These are phyloP conservation scores for Crotalus viridis DNA, from an alignment of 2,113 vertebrate genomes.

Conservation along the genomic window DNA sequence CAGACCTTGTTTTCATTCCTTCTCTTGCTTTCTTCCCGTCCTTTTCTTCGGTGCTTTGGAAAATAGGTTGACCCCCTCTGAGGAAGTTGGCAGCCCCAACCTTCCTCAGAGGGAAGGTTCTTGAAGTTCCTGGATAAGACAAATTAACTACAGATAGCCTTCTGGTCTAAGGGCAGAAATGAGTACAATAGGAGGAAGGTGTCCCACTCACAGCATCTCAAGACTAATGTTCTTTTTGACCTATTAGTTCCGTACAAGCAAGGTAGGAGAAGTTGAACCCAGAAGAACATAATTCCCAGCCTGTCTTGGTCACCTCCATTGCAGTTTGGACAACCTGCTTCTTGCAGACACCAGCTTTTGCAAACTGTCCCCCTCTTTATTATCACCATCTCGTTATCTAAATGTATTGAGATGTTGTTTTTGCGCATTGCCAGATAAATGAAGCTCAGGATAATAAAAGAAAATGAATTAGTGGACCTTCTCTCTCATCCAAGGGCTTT, in stretches of 20 bases:
- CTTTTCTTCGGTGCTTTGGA: too few relatives aligned
- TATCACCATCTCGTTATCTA: slow-evolving; percentile 27
- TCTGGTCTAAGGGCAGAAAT: not conserved
- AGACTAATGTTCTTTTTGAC: not conserved
- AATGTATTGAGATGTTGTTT: slow-evolving; percentile 8
- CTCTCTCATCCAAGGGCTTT: not conserved
- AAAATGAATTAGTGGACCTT: slow-evolving; percentile 8
- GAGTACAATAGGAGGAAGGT: not conserved
- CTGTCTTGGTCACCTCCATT: not conserved
- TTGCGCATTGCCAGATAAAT: slow-evolving; percentile 13
- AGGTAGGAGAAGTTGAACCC: not conserved
- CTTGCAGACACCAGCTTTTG: not conserved
- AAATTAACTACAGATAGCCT: not conserved
- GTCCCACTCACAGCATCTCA: not conserved
- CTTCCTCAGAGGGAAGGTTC: too few relatives aligned
- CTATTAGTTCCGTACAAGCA: not conserved
- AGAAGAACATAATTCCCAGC: not conserved
- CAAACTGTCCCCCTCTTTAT: slow-evolving; percentile 4
- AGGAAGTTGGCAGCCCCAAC: too few relatives aligned
- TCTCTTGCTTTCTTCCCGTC: not conserved
- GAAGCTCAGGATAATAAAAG: slow-evolving; percentile 27
- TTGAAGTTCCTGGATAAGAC: not conserved
- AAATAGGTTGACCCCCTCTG: too few relatives aligned
- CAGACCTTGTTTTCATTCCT: not conserved
- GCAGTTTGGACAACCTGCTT: not conserved